Evolutionary conservation across 2,888 invertebrate species (phyloP).

Genomic region (Drosophila mimetica): DNA sequence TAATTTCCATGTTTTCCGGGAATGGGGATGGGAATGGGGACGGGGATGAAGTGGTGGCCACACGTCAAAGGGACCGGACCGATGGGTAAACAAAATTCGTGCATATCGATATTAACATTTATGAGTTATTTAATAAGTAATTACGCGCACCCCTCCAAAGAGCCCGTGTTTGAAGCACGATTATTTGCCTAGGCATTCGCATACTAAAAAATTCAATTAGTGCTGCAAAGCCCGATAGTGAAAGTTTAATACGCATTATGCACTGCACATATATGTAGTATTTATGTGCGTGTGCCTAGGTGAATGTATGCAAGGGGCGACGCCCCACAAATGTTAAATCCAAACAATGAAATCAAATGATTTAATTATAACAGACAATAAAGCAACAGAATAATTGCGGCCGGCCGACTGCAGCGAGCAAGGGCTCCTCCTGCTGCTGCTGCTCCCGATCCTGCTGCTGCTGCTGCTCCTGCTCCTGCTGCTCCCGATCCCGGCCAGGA

Average conservation of each 20-base stretch:
- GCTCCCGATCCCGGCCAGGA: not conserved
- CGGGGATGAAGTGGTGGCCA: not conserved
- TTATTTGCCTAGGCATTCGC: conserved; percentile 23
- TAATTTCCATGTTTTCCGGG: conserved; percentile 54
- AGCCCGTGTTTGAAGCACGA: conserved; percentile 4
- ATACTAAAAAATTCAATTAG: conserved; percentile 69
- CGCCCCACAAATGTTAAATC: conserved; percentile 70
- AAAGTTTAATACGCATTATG: conserved; percentile 59
- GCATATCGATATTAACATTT: conserved; percentile 69
- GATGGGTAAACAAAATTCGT: conserved; percentile 33
- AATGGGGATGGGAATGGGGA: too few relatives aligned
- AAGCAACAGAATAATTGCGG: conserved; percentile 71
- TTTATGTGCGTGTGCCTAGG: conserved; percentile 17
- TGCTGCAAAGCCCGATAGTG: conserved; percentile 63
- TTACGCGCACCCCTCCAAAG: conserved; percentile 26
- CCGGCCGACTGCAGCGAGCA: conserved; percentile 35
- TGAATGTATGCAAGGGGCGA: conserved; percentile 45
- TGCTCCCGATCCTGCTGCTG: not conserved
- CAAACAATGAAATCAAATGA: conserved; percentile 78
- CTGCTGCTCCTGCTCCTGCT: not conserved
- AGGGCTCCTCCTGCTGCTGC: conserved; percentile 4
- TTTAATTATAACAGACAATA: conserved; percentile 79
- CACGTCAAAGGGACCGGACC: not conserved
- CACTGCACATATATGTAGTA: not conserved
- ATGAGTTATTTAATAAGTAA: conserved; percentile 76